Conservation (phyloP, 2,888 invertebrate species). For the Calliphora vomitoria region DNA sequence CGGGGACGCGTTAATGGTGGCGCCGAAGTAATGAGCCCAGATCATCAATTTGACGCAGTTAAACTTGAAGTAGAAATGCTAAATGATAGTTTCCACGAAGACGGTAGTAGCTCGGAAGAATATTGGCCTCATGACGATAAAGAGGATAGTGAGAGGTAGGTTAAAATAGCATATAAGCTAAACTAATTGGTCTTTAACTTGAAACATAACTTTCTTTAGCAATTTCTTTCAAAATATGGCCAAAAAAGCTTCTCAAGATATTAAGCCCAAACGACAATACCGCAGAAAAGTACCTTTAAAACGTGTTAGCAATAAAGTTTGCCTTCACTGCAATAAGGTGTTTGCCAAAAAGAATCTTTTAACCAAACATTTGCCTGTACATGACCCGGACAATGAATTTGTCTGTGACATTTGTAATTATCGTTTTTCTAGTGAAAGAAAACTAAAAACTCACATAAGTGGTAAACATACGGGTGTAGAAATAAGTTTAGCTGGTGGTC, state of each 20-base stretch:
- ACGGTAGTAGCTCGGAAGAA: conserved; percentile 56
- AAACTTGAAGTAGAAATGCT: conserved; percentile 54
- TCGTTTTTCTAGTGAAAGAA: conserved; percentile 66
- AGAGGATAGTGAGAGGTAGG: conserved; percentile 56
- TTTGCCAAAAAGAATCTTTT: conserved; percentile 83
- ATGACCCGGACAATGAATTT: conserved; percentile 77
- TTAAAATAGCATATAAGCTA: neutral
- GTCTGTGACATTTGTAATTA: conserved; percentile 78
- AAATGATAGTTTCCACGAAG: conserved; percentile 19
- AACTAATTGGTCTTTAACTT: neutral
- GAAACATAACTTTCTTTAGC: conserved; percentile 20
- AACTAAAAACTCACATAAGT: conserved; percentile 60
- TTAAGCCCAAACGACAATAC: conserved; percentile 55
- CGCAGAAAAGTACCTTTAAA: conserved; percentile 40
- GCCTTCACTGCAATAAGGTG: conserved; percentile 85
- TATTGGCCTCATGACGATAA: conserved; percentile 66
- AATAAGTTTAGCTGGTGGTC: conserved; percentile 58
- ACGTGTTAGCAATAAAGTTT: conserved; percentile 75
- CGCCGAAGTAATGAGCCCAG: neutral
- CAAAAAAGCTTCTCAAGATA: conserved; percentile 6
- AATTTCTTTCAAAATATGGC: conserved; percentile 57
- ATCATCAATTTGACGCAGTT: conserved; percentile 35
- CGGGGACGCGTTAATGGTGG: neutral
- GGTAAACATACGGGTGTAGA: conserved; percentile 46
- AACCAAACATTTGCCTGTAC: conserved; percentile 83